Evolutionary conservation across 2,797 vertebrate species (phyloP).

Genomic region (Discoglossus pictus): DNA sequence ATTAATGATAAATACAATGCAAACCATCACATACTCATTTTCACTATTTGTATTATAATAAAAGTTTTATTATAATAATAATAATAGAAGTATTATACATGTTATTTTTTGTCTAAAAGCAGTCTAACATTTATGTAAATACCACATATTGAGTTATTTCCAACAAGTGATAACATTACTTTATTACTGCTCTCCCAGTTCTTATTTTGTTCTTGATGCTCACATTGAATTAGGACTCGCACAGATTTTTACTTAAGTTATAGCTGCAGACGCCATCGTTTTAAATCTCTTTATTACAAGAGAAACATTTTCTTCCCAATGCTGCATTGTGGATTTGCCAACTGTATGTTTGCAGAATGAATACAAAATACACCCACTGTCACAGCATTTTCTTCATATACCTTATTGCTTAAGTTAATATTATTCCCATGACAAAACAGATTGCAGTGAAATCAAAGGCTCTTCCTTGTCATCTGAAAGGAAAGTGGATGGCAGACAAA

Average conservation of each 20-base stretch:
- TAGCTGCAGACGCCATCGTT: constrained; percentile 41
- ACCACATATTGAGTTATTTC: constrained; percentile 31
- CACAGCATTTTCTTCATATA: constrained; percentile 40
- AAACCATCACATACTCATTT: too few relatives aligned
- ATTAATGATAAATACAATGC: too few relatives aligned
- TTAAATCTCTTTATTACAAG: constrained; percentile 51
- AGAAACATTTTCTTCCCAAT: constrained; percentile 44
- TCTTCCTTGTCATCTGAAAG: constrained; percentile 9
- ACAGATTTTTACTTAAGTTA: constrained; percentile 50
- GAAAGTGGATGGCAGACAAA: constrained; percentile 3
- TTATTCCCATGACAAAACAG: constrained; percentile 36
- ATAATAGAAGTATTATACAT: constrained; percentile 5
- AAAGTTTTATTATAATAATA: background rate
- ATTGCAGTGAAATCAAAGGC: constrained; percentile 39
- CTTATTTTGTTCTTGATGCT: constrained; percentile 31
- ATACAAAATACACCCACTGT: constrained; percentile 51
- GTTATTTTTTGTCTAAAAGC: constrained; percentile 19
- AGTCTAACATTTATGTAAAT: constrained; percentile 39
- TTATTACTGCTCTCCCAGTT: constrained; percentile 37
- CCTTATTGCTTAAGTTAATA: constrained; percentile 49
- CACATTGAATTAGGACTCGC: constrained; percentile 49
- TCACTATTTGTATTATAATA: too few relatives aligned
- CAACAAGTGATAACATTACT: constrained; percentile 32
- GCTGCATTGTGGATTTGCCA: constrained; percentile 44
- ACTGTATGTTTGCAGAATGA: constrained; percentile 43